phyloP scores from a whole-genome alignment of 1,140 invertebrate species.

The Dreissena polymorpha region DNA sequence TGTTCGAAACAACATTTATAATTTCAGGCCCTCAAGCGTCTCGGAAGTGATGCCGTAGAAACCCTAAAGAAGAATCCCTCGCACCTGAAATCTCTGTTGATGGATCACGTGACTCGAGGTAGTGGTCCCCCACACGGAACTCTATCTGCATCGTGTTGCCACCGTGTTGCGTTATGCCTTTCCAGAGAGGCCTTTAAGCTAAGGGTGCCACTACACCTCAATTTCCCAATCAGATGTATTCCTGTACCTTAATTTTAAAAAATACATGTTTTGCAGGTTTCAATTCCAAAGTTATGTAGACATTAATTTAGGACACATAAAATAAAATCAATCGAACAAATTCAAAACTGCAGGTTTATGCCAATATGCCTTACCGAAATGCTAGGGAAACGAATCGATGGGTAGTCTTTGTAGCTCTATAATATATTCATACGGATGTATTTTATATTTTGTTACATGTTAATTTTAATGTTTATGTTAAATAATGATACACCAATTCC shows the following conservation, averaged over 20 bases:
- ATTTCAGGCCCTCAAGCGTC: slow-evolving; percentile 45
- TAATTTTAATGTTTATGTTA: too few relatives aligned
- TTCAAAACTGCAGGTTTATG: too few relatives aligned
- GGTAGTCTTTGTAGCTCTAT: too few relatives aligned
- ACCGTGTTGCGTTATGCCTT: background rate
- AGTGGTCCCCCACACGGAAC: background rate
- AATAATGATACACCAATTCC: background rate
- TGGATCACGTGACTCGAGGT: slow-evolving; percentile 62
- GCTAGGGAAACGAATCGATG: too few relatives aligned
- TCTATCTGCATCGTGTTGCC: background rate
- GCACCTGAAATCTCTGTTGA: slow-evolving; percentile 51
- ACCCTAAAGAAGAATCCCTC: slow-evolving; percentile 36
- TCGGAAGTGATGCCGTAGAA: slow-evolving; percentile 43
- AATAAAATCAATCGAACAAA: too few relatives aligned
- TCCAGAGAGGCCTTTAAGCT: background rate
- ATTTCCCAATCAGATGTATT: background rate
- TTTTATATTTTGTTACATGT: too few relatives aligned
- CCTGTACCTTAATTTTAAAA: background rate
- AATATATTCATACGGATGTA: too few relatives aligned
- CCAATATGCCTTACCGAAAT: too few relatives aligned
- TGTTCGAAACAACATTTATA: too few relatives aligned
- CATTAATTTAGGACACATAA: background rate
- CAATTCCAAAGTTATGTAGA: background rate
- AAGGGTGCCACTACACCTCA: background rate
- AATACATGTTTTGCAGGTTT: background rate